These are phyloP conservation scores for Pammene fasciana DNA, from an alignment of 2,888 invertebrate genomes.

Conservation along the genomic window DNA sequence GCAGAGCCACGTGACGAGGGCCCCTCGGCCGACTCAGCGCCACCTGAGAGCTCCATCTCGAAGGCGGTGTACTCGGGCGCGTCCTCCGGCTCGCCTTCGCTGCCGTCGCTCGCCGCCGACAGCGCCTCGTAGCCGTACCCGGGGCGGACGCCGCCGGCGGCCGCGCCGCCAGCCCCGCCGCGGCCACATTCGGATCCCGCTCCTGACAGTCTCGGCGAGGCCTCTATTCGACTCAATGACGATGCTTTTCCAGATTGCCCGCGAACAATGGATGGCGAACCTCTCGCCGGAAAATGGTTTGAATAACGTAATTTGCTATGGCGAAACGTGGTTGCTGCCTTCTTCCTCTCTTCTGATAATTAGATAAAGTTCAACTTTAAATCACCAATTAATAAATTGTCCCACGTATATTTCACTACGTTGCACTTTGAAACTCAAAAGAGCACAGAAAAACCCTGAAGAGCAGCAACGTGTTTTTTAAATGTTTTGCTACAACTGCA, in stretches of 20 bases:
- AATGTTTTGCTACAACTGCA: slow-evolving; percentile 42
- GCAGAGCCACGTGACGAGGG: slow-evolving; percentile 80
- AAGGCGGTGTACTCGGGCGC: slow-evolving; percentile 74
- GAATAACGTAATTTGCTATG: slow-evolving; percentile 79
- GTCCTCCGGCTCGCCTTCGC: slow-evolving; percentile 74
- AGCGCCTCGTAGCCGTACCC: slow-evolving; percentile 80
- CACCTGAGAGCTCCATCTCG: slow-evolving; percentile 76
- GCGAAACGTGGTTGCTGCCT: slow-evolving; percentile 77
- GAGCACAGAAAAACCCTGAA: neutral
- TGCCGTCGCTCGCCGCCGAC: slow-evolving; percentile 78
- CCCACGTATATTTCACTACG: slow-evolving; percentile 20
- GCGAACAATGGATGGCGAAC: slow-evolving; percentile 69
- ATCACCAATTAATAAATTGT: slow-evolving; percentile 40
- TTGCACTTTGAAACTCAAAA: slow-evolving; percentile 23
- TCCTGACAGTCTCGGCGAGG: slow-evolving; percentile 70
- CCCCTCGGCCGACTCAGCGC: slow-evolving; percentile 72
- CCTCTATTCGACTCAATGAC: slow-evolving; percentile 78
- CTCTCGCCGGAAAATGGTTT: slow-evolving; percentile 68
- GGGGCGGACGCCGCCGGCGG: slow-evolving; percentile 71
- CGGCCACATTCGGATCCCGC: slow-evolving; percentile 65
- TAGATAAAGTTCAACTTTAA: slow-evolving; percentile 37
- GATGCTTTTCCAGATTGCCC: slow-evolving; percentile 72
- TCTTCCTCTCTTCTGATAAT: slow-evolving; percentile 48
- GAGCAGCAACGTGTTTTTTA: neutral
- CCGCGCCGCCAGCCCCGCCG: slow-evolving; percentile 55